Percentiles rank a stretch among this genome's conserved stretches.
Evolutionary conservation across 2,888 invertebrate genomes (phyloP).

Genomic region (Tetragonisca angustula): DNA sequence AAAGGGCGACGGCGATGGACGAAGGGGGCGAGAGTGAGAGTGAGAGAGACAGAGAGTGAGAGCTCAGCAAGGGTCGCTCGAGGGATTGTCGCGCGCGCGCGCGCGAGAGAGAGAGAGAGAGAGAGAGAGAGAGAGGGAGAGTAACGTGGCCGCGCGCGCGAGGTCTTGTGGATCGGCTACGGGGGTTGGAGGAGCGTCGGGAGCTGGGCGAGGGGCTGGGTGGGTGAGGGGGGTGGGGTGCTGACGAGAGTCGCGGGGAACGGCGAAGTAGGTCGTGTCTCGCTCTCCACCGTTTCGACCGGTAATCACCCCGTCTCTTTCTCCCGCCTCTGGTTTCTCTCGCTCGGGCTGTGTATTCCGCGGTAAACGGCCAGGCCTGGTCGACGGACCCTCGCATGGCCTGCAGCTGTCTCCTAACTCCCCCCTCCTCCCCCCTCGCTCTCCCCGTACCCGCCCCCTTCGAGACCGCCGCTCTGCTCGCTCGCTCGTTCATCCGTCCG

Average conservation of each 20-base stretch:
- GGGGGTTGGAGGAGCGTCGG: slow-evolving; percentile 43
- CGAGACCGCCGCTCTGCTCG: slow-evolving; percentile 8
- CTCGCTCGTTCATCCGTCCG: slow-evolving; percentile 13
- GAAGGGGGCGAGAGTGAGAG: slow-evolving; percentile 17
- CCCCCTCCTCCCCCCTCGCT: slow-evolving; percentile 16
- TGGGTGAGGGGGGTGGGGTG: slow-evolving; percentile 17
- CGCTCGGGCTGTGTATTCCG: slow-evolving; percentile 71
- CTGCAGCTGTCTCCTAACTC: slow-evolving; percentile 81
- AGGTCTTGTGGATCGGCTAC: slow-evolving; percentile 36
- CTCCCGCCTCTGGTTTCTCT: slow-evolving; percentile 48
- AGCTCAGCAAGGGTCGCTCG: slow-evolving; percentile 59
- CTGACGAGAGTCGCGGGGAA: slow-evolving; percentile 58
- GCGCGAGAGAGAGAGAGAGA: slow-evolving; percentile 6
- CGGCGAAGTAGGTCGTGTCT: slow-evolving; percentile 68
- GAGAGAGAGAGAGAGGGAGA: slow-evolving; percentile 16
- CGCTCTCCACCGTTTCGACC: slow-evolving; percentile 64
- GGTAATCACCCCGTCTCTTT: slow-evolving; percentile 41
- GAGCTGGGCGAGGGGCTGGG: slow-evolving; percentile 28
- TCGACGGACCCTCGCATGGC: slow-evolving; percentile 81
- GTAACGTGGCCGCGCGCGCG: slow-evolving; percentile 16
- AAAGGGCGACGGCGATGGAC: slow-evolving; percentile 36
- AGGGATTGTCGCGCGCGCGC: slow-evolving; percentile 56
- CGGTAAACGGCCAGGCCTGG: slow-evolving; percentile 75
- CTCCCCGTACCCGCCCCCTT: slow-evolving; percentile 13
- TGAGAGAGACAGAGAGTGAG: slow-evolving; percentile 30